Evolutionary conservation across 2,888 invertebrate genomes (phyloP), one percentile per base, ranked within the genome.

Genomic region (Helicoverpa assulta): DNA sequence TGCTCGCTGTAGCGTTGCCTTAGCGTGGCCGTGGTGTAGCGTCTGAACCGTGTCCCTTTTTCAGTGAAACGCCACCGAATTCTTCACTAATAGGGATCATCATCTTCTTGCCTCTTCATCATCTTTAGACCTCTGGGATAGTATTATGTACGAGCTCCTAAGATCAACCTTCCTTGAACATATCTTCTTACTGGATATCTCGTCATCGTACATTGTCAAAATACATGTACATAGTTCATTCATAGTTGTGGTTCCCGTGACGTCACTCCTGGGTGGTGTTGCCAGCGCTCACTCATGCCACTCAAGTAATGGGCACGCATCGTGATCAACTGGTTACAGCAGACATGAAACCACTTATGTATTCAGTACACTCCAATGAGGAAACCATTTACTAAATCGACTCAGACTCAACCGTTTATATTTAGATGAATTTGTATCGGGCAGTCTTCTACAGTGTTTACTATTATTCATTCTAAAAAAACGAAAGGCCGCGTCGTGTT

Each of bases 311-410:
- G 14, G n/a, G 16, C 19, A 18, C 14, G 19, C 68, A 21, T n/a
- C 33, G 76, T 76, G 56, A 56, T 12, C 50, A 10, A 18, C 55
- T 50, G 19, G 26, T 59, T 40, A 14, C 53, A 12, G 37, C 21
- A 18, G 26, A 21, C 56, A 14, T 16, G 40, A 47, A 62, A 58
- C 47, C 43, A 53, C 61, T 56, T 37, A 59, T 26, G 10, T 57
- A 40, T 37, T 62, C 18, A 26, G 47, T 47, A n/a, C 43, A 70
- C 57, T 61, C 51, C 54, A 67, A 80, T 50, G 53, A 78, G 70
- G 71, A 78, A 81, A 43, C 66, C 50, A 69, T 75, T 54, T 69
- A 62, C 51, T 52, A 61, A 76, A 55, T 71, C 14, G 57, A 51
- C 51, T 47, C 18, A 10, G 16, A 33, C 51, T 57, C 54, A n/a